Base-by-base conservation (phyloP, 2,888 invertebrate species). In the Erebia epiphron region DNA sequence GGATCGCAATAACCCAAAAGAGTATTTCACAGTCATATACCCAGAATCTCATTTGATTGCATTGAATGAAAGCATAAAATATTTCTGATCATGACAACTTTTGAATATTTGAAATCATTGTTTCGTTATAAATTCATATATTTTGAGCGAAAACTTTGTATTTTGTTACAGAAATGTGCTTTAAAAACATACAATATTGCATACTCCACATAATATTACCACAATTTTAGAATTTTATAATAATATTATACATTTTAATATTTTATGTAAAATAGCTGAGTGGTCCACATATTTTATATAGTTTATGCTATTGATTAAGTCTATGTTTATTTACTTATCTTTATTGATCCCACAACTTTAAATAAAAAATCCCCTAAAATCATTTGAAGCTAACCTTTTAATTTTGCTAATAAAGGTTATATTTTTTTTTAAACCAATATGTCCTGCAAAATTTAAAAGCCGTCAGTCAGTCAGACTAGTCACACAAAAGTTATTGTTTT, bases 61-160 rank as follows among this genome's bases (percentile, higher is more conserved):
- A 63, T 26, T 63, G 63, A 63, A 63, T 63, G 63, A 52, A 43
- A 46, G 61, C 18, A 21, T 41, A 56, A n/a, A 11, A 16, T 56
- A 21, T 58, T 58, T 58, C 26, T 41, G 41, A n/a, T 26, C 13
- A 26, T 41, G n/a, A 1, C 1, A 10, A 10, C 13, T 58, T 41
- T 35, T 9, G 57, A 58, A 58, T 58, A 1, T 58, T 58, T 5
- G 2, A 11, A 21, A 7, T 11, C 14, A n/a, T 58, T n/a, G 14
- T 9, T 9, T 58, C 9, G n/a, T 58, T 58, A 2, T 35, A 58
- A 58, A 26, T 18, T 2, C 10, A 18, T 7, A 50, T 14, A 14
- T 50, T n/a, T 18, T 16, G 54, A 3, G 18, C 54, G 18, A 54
- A 16, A 54, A 10, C 18, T 3, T 54, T 18, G 8, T 16, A 10